Conservation (phyloP, 2,113 vertebrate species). For the Rutilus rutilus region DNA sequence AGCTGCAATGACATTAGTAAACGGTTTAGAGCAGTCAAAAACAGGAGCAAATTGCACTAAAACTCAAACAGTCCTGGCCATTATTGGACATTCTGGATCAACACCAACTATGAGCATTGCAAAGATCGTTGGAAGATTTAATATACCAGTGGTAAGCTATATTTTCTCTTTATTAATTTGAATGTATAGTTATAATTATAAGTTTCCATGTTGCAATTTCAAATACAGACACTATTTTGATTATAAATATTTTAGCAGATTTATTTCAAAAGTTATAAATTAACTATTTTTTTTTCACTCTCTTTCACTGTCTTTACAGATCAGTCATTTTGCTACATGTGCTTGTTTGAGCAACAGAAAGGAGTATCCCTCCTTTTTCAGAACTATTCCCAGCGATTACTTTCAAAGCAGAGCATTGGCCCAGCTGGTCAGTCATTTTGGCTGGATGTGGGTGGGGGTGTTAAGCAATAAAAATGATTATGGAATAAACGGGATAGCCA, state of each 20-base stretch:
- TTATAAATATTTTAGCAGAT: neutral
- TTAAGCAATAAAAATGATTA: conserved; percentile 76
- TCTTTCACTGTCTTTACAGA: conserved; percentile 59
- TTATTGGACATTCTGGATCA: conserved; percentile 80
- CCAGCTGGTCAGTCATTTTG: conserved; percentile 74
- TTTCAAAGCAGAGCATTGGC: conserved; percentile 78
- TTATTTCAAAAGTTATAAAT: neutral
- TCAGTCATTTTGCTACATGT: conserved; percentile 81
- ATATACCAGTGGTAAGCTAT: conserved; percentile 76
- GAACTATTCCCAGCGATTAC: conserved; percentile 80
- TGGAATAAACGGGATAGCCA: conserved; percentile 70
- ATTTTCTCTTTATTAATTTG: neutral
- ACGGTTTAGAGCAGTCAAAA: conserved; percentile 59
- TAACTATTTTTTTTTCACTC: neutral
- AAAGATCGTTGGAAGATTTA: conserved; percentile 62
- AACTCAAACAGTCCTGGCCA: conserved; percentile 67
- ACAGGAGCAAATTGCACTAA: conserved; percentile 63
- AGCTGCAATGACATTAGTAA: conserved; percentile 72
- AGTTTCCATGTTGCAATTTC: neutral
- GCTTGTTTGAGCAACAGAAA: conserved; percentile 77
- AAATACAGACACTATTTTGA: neutral
- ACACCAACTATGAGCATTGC: conserved; percentile 70
- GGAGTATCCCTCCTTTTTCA: conserved; percentile 77
- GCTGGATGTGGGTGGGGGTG: conserved; percentile 81
- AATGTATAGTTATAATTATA: neutral